These are phyloP conservation scores for Bombus sylvicola DNA, from an alignment of 1,140 invertebrate species.

Conservation along the genomic window DNA sequence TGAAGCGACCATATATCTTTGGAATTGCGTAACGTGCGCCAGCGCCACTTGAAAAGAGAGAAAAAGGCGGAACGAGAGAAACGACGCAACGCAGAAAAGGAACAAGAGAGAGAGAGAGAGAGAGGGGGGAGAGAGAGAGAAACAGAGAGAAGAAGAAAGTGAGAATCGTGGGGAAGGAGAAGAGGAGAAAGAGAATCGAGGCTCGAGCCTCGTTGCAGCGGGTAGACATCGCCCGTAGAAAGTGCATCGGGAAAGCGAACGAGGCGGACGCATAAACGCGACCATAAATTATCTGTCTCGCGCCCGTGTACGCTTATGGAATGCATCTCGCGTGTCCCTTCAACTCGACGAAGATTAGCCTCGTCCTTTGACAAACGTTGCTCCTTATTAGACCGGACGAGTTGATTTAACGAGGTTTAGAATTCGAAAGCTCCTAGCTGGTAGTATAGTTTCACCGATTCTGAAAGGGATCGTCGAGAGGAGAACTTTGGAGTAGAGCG, in stretches of 20 bases:
- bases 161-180: background rate
- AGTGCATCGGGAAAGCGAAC: conserved; percentile 74
- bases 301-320: conserved; percentile 32
- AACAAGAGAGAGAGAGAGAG: background rate
- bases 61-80: conserved; percentile 32
- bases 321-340: conserved; percentile 53
- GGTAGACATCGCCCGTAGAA: conserved; percentile 57
- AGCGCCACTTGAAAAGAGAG: conserved; percentile 35
- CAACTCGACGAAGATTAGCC: conserved; percentile 45
- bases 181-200: conserved; percentile 23
- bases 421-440: background rate
- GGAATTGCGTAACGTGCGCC: conserved; percentile 64
- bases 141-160: conserved; percentile 31
- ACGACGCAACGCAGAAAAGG: conserved; percentile 1
- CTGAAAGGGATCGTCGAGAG: background rate
- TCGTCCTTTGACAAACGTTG: conserved; percentile 55
- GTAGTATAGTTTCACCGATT: background rate
- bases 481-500: background rate
- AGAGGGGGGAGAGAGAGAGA: background rate
- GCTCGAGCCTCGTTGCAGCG: conserved; percentile 31
- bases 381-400: background rate
- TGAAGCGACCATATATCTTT: conserved; percentile 70
- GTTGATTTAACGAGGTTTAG: background rate
- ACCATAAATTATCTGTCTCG: conserved; percentile 72
- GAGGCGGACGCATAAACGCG: conserved; percentile 66